These are phyloP conservation scores for Zeus faber DNA, from an alignment of 2,113 vertebrate species.

Conservation along the genomic window DNA sequence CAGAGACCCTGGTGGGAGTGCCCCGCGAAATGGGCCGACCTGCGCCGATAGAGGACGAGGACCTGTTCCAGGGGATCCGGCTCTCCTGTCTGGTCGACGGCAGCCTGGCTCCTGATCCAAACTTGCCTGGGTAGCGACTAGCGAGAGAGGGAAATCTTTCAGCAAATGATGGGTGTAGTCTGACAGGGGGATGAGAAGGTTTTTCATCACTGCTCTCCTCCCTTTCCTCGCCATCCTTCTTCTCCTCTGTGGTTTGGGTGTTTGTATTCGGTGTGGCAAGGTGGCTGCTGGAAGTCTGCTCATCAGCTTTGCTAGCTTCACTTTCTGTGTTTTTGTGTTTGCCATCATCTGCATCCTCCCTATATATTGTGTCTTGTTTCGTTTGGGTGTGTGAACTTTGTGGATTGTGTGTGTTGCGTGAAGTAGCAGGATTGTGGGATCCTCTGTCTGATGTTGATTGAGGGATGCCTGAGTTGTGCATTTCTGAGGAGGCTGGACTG, in stretches of 20 bases:
- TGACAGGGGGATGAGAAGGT: conserved; percentile 30
- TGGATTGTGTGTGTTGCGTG: conserved; percentile 24
- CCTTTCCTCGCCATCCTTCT: conserved; percentile 13
- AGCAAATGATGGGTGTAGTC: conserved; percentile 43
- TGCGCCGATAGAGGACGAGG: conserved; percentile 62
- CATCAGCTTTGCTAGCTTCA: conserved; percentile 41
- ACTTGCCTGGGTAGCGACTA: conserved; percentile 43
- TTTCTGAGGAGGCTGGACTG: neutral
- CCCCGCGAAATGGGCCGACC: conserved; percentile 49
- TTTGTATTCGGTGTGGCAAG: conserved; percentile 13
- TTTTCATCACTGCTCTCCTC: conserved; percentile 32
- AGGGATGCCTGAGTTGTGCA: conserved; percentile 6
- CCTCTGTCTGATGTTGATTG: conserved; percentile 23
- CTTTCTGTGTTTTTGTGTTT: conserved; percentile 24
- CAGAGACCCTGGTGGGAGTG: conserved; percentile 50
- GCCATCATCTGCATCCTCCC: conserved; percentile 22
- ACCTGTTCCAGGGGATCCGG: conserved; percentile 47
- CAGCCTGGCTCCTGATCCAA: conserved; percentile 18
- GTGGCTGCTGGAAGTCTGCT: conserved; percentile 32
- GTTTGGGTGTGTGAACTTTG: conserved; percentile 26
- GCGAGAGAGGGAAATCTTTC: conserved; percentile 54
- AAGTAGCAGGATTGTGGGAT: conserved; percentile 23
- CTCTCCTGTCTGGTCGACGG: conserved; percentile 48
- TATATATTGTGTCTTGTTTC: conserved; percentile 29
- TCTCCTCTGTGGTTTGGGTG: conserved; percentile 20